Evolutionary conservation across 2,797 vertebrate species (phyloP), one percentile per base, ranked within the genome.

Genomic region (Rhabdomys pumilio): DNA sequence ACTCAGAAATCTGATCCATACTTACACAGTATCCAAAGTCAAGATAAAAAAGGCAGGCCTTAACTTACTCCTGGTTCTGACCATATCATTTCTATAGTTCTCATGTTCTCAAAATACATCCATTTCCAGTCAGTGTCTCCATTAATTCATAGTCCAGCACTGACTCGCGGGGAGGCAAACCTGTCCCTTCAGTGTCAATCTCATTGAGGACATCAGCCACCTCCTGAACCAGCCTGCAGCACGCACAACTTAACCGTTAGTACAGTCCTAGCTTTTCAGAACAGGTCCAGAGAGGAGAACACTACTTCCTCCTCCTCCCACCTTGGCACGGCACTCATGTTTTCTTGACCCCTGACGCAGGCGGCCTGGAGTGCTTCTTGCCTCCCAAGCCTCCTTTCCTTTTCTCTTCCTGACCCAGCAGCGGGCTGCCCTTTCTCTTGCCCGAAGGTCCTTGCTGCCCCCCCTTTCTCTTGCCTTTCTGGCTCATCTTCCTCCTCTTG

Each of bases 391-490:
- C 88, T 3, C 96, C 96, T 87, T 93, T 97, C 22, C 94, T 92
- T 29, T 77, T 97, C 1, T 94, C 87, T 69, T 89, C 97, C 31
- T 86, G 94, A 57, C 93, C 94, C 10, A 86, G 91, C 50, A 10
- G 50, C 2, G 75, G 96, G 1, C 93, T 94, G 57, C 95, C 98
- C 20, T 95, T 98, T 76, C 98, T 98, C 79, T 98, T 98, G 61
- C 98, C 98, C 5, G 98, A 98, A 81, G 98, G 98, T 0, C 98
- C 98, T 89, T 98, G 98, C 0, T 98, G 98, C 22, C 91, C 98
- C 79, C 98, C 98, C 95, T 98, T 99, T 94, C 98, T 98, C 94
- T 97, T 98, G 94, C 98, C 97, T 0, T 61, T 98, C 98, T 53
- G 98, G 95, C 83, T 98, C 98, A 47, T 97, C 94, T 98, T 99